Evolutionary conservation across 2,888 invertebrate genomes (phyloP).

Genomic region (Venusia cambrica): DNA sequence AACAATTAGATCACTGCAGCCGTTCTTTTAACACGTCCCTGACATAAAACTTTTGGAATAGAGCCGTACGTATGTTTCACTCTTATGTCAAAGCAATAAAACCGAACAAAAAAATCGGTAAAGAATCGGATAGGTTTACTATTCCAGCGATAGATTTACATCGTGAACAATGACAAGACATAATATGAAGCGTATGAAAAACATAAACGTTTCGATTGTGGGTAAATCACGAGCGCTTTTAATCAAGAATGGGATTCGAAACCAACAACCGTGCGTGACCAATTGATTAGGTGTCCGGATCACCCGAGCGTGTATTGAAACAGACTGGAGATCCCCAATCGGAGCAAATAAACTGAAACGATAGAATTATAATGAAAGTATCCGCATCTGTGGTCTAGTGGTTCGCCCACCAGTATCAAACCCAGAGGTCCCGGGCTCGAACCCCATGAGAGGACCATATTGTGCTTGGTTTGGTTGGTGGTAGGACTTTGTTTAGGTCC

Average conservation of each 20-base stretch:
- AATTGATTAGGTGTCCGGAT: slow-evolving; percentile 54
- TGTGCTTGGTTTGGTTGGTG: too few species aligned
- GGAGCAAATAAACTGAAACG: slow-evolving; percentile 43
- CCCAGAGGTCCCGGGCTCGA: too few species aligned
- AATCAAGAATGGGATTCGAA: slow-evolving; percentile 42
- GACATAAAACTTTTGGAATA: slow-evolving; percentile 45
- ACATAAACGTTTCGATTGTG: slow-evolving; percentile 41
- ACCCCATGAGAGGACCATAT: too few species aligned
- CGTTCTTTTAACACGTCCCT: slow-evolving; percentile 46
- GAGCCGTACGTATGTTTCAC: slow-evolving; percentile 21
- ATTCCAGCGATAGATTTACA: slow-evolving; percentile 29
- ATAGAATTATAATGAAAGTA: slow-evolving; percentile 30
- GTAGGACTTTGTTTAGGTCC: too few species aligned
- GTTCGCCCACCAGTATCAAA: too few species aligned
- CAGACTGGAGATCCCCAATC: slow-evolving; percentile 40
- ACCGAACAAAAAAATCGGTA: slow-evolving; percentile 25
- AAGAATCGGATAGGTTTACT: slow-evolving; percentile 19
- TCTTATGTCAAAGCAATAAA: slow-evolving; percentile 30
- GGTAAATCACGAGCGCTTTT: slow-evolving; percentile 42
- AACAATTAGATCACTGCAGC: slow-evolving; percentile 64
- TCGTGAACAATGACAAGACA: slow-evolving; percentile 30
- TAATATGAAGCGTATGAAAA: slow-evolving; percentile 22
- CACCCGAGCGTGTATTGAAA: slow-evolving; percentile 48
- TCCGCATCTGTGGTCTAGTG: too few species aligned
- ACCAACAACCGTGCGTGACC: slow-evolving; percentile 50